A percentile compares a stretch with the other conserved stretches of the same genome.
phyloP scores from a whole-genome alignment of 2,797 vertebrate genomes.

The Ceryle rudis region DNA sequence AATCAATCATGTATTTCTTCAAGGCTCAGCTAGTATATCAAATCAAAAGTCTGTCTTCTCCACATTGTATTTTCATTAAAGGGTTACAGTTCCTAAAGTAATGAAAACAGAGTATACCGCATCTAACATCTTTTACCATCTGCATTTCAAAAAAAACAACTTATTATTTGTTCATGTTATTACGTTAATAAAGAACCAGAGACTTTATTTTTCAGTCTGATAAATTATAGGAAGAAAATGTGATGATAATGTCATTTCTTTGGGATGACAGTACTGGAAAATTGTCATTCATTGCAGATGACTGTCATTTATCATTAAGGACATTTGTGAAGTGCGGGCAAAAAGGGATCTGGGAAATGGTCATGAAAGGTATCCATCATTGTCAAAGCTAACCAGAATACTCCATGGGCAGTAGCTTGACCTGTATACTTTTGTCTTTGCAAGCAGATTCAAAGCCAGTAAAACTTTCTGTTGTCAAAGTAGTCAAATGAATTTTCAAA shows the following conservation, averaged over 20 bases:
- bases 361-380: slow-evolving; percentile 56
- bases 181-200: slow-evolving; percentile 2
- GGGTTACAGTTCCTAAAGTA: not conserved
- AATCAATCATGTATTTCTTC: not conserved
- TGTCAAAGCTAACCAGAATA: slow-evolving; percentile 45
- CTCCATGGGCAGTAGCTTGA: slow-evolving; percentile 15
- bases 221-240: slow-evolving; percentile 35
- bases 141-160: not conserved
- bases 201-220: not conserved
- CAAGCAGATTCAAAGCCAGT: slow-evolving; percentile 55
- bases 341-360: slow-evolving; percentile 31
- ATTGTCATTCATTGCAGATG: slow-evolving; percentile 32
- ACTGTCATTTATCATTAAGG: slow-evolving; percentile 63
- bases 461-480: slow-evolving; percentile 44
- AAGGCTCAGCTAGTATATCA: not conserved
- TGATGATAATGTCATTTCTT: slow-evolving; percentile 20
- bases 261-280: not conserved
- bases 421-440: slow-evolving; percentile 55
- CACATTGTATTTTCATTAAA: not conserved
- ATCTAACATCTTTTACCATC: not conserved
- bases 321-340: slow-evolving; percentile 11
- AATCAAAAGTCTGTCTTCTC: slow-evolving; percentile 3
- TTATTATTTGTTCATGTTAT: not conserved
- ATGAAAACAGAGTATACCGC: not conserved
- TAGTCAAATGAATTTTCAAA: slow-evolving; percentile 30